phyloP scores from a whole-genome alignment of 2,113 vertebrate species.

The Haemorhous mexicanus region DNA sequence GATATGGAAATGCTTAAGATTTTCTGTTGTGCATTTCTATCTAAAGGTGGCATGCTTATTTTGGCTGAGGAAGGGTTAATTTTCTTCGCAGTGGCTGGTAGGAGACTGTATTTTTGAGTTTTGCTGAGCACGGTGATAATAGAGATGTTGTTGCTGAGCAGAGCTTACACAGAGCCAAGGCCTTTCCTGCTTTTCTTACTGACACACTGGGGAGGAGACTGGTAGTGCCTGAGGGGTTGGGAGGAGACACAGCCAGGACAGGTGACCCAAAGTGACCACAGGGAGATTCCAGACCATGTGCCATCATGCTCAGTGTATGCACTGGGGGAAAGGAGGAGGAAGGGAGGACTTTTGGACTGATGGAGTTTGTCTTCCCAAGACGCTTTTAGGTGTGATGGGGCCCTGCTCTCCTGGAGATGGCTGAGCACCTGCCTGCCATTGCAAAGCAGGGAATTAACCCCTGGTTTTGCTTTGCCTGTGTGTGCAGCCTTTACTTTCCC shows the following conservation, averaged over 20 bases:
- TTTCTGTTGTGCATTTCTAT: not conserved
- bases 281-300: not conserved
- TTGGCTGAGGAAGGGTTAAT: not conserved
- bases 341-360: rapidly evolving
- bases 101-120: not conserved
- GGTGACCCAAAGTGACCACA: not conserved
- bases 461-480: not conserved
- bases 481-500: not conserved
- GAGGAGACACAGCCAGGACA: not conserved
- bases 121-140: not conserved
- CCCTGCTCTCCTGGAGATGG: not conserved
- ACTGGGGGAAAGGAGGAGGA: rapidly evolving
- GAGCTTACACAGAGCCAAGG: not conserved
- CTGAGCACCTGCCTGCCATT: not conserved
- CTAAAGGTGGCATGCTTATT: not conserved
- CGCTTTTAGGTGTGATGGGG: rapidly evolving
- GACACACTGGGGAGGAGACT: not conserved
- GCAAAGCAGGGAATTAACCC: not conserved
- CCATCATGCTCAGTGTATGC: rapidly evolving
- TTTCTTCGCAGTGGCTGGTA: not conserved
- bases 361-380: not conserved
- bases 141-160: not conserved
- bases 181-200: rapidly evolving
- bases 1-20: not conserved
- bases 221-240: rapidly evolving